Base-by-base conservation (phyloP, 2,888 invertebrate genomes). In the Epirrhoe alternata region DNA sequence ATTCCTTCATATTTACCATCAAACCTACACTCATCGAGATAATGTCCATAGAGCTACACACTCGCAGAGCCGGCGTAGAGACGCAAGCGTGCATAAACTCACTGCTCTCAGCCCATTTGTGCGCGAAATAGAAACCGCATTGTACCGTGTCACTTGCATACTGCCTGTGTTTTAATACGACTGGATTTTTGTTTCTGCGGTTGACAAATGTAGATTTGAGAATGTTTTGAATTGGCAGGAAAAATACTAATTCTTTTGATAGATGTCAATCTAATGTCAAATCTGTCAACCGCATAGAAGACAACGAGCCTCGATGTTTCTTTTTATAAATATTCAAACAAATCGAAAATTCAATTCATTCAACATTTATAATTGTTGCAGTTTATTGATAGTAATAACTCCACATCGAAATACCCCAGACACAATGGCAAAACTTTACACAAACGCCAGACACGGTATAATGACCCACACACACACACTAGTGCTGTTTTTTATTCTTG, bases 81-180 rank as follows among this genome's bases (percentile, higher is more conserved):
- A 73, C 70, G 68, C 73, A 72, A 68, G 65, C 74, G 79, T 77
- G 81, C 83, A 86, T 87, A 88, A 86, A 87, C 85, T 78, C 80
- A 75, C 70, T 75, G 73, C 75, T 73, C 73, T 67, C 72, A 77
- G 75, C 74, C 79, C 84, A 79, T 87, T 87, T 88, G 85, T 79
- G 86, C 87, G 87, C 86, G 86, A 87, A 89, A 89, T 84, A 82
- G 86, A 86, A 86, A 78, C 77, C 69, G 71, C 72, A 69, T 72
- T 70, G 76, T 74, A 71, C 73, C 72, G 73, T 77, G 82, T 80
- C 82, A 77, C 80, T 75, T 76, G 77, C 79, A 77, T 80, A 62
- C 64, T 59, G 16, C 1, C 14, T 42, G 47, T 16, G 5, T 47
- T 47, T 45, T 14, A 14, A 47, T 47, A 47, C 47, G 47, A 42